Conservation (phyloP, 2,888 invertebrate species). For the Drosophila ezoana region DNA sequence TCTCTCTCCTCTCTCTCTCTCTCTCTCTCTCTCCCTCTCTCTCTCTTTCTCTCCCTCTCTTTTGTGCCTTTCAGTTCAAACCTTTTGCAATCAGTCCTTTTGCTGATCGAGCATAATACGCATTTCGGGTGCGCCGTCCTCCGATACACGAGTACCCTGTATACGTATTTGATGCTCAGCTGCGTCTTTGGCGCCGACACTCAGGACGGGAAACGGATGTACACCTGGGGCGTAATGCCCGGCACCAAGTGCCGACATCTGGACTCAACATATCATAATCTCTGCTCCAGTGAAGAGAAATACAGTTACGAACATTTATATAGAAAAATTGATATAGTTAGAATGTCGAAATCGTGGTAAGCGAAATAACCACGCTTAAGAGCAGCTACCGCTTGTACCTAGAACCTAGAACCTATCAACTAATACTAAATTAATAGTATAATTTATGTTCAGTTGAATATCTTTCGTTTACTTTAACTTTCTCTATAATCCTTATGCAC, state of each 20-base stretch:
- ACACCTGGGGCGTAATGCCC: conserved; percentile 24
- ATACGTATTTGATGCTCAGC: conserved; percentile 15
- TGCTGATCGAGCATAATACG: conserved; percentile 43
- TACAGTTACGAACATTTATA: conserved; percentile 5
- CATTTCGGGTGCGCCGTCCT: conserved; percentile 42
- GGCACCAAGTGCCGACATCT: conserved; percentile 19
- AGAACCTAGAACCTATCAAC: too few relatives aligned
- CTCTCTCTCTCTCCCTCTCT: neutral
- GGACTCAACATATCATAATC: conserved; percentile 29
- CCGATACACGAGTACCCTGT: neutral
- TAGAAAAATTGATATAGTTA: too few relatives aligned
- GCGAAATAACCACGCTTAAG: too few relatives aligned
- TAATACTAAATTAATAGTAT: too few relatives aligned
- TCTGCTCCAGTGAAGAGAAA: conserved; percentile 29
- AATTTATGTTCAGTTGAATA: too few relatives aligned
- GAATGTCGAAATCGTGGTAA: too few relatives aligned
- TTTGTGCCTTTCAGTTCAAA: conserved; percentile 3
- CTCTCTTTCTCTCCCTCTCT: too few relatives aligned
- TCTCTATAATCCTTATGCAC: neutral
- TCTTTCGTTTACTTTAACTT: too few relatives aligned
- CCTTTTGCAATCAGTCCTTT: conserved; percentile 7
- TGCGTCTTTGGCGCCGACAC: conserved; percentile 42
- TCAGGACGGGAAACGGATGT: conserved; percentile 19
- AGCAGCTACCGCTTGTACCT: too few relatives aligned
- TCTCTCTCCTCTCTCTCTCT: too few relatives aligned